phyloP scores from a whole-genome alignment of 2,888 invertebrate genomes.

The Lithophane ornitopus region DNA sequence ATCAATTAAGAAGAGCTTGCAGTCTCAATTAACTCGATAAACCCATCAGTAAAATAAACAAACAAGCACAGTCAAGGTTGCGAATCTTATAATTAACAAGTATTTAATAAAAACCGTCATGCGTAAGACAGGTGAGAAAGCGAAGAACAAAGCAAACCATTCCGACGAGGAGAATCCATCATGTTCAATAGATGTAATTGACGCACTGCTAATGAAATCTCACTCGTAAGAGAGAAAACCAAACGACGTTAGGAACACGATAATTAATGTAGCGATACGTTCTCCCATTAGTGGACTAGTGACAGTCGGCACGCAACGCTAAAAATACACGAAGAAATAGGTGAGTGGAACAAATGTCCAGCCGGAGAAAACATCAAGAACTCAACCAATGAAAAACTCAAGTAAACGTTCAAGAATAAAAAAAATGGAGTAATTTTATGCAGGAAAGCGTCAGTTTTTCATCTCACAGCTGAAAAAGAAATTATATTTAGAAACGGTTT shows the following conservation, averaged over 20 bases:
- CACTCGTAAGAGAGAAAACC: conserved; percentile 71
- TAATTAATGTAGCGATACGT: conserved; percentile 73
- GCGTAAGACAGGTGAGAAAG: conserved; percentile 62
- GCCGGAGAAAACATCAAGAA: conserved; percentile 56
- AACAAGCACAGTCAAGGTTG: conserved; percentile 31
- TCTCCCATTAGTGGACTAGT: conserved; percentile 65
- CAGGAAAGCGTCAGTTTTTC: conserved; percentile 40
- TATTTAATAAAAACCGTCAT: conserved; percentile 32
- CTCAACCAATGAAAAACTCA: conserved; percentile 33
- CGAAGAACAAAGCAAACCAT: conserved; percentile 62
- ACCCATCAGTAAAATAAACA: conserved; percentile 35
- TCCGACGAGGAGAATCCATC: conserved; percentile 67
- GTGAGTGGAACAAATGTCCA: conserved; percentile 73
- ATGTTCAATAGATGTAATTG: conserved; percentile 68
- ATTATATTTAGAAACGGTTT: conserved; percentile 54
- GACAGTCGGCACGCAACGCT: conserved; percentile 74
- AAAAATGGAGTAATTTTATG: conserved; percentile 51
- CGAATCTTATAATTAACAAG: conserved; percentile 26
- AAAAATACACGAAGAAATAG: conserved; percentile 74
- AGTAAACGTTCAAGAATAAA: conserved; percentile 44
- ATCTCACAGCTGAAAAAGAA: conserved; percentile 33
- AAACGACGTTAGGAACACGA: conserved; percentile 65
- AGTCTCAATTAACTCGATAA: conserved; percentile 2
- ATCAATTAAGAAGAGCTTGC: conserved; percentile 13
- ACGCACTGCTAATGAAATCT: conserved; percentile 67